A percentile compares a stretch with the other conserved stretches of the same genome.
Conservation (phyloP, 1,140 invertebrate genomes). For the Metopolophium dirhodum region DNA sequence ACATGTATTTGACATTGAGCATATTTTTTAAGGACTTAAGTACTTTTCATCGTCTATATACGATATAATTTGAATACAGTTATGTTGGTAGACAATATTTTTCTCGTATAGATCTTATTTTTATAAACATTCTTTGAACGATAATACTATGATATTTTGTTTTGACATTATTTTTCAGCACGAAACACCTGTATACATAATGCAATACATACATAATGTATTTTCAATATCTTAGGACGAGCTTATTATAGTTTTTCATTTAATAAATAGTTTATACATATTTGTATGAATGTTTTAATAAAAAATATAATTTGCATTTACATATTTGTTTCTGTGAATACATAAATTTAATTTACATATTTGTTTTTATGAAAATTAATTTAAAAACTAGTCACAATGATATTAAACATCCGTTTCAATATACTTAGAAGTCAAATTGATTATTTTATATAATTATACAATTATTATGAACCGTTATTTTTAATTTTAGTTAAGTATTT, state of each 20-base stretch:
- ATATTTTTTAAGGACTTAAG: not conserved
- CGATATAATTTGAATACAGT: not conserved
- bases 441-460: not conserved
- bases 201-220: not conserved
- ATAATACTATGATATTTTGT: too few relatives aligned
- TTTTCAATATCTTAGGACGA: not conserved
- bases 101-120: not conserved
- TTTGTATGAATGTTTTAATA: not conserved
- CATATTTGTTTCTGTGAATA: not conserved
- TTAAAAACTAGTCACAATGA: not conserved
- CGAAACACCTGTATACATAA: not conserved
- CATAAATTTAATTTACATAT: too few relatives aligned
- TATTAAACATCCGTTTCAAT: not conserved
- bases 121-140: not conserved
- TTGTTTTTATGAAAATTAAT: not conserved
- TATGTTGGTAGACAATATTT: not conserved
- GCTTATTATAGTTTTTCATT: not conserved
- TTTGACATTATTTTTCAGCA: not conserved
- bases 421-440: not conserved
- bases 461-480: not conserved
- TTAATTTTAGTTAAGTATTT: too few relatives aligned
- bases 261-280: not conserved
- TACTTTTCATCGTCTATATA: too few relatives aligned
- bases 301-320: too few relatives aligned
- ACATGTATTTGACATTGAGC: not conserved